Base-by-base conservation (phyloP, 2,113 vertebrate genomes). In the Tetrao urogallus region DNA sequence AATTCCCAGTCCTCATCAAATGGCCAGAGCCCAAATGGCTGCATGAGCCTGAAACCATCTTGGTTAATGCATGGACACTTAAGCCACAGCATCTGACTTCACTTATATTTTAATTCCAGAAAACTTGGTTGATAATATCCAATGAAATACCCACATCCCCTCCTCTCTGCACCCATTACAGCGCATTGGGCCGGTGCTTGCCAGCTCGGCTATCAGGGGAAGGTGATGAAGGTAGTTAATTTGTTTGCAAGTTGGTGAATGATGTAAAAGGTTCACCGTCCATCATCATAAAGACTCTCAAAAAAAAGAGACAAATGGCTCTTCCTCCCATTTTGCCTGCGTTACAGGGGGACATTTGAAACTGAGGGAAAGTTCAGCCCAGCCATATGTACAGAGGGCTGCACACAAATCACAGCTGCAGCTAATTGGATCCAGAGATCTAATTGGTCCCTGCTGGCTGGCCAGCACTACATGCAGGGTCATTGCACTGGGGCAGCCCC, bases 401-500 rank as follows among this genome's bases (percentile, higher is more conserved):
- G 89, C 89, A 94, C 94, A 97, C 96, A 97, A 97, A 97, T 97
- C 95, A 97, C 95, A 96, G 91, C 93, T 96, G 90, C 94, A 96
- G 85, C 91, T 97, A 95, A 97, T 95, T 96, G 86, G 88, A 94
- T 93, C 90, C 86, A 96, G 96, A 89, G 91, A 82, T 87, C 76
- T 94, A 97, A 96, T 93, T 96, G 93, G 78, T 95, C 96, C 88
- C 88, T 92, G 69, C 61, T 94, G 97, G 82, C 88, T 78, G 72
- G 63, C 47, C 2, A 2, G 47, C 45, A 50, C 78, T 74, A 73
- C 84, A n/a, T 34, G 48, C 9, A 43, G 81, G 91, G 91, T 84
- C 79, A 65, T 30, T 1, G 2, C 6, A 1, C 79, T 0, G 1
- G 42, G 48, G 36, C 67, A 27, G 13, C 32, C 64, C 71, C 3